Evolutionary conservation across 2,797 vertebrate genomes (phyloP).

Genomic region (Passerculus sandwichensis): DNA sequence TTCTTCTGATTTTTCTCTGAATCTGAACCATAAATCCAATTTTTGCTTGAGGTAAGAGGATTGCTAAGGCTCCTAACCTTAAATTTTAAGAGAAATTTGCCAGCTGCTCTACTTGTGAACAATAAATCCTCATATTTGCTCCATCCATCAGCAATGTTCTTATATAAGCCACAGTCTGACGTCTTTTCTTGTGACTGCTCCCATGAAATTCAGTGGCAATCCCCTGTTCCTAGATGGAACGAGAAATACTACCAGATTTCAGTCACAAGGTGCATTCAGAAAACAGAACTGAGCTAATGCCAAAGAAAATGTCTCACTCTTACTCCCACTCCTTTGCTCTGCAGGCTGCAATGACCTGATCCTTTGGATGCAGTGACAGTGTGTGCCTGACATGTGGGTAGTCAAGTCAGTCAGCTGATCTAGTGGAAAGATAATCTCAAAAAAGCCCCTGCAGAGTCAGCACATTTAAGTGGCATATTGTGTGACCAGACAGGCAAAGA

Average conservation of each 20-base stretch:
- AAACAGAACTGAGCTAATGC: background rate
- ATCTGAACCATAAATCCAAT: background rate
- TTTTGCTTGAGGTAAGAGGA: background rate
- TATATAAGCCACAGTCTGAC: background rate
- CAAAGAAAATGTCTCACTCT: background rate
- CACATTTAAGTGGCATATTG: background rate
- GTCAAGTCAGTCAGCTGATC: background rate
- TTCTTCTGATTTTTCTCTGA: background rate
- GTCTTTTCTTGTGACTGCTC: background rate
- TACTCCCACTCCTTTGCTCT: background rate
- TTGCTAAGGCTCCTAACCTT: background rate
- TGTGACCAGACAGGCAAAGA: background rate
- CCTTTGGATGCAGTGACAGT: background rate
- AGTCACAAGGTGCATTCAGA: background rate
- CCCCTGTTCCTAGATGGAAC: background rate
- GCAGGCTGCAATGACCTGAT: background rate
- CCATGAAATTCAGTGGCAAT: background rate
- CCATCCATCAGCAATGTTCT: background rate
- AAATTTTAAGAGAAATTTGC: background rate
- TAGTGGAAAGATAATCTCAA: background rate
- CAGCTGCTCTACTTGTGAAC: background rate
- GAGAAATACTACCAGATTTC: background rate
- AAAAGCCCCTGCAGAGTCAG: background rate
- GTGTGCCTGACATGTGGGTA: background rate
- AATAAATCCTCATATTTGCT: background rate